A percentile compares a stretch with the other conserved stretches of the same genome.
Evolutionary conservation across 1,140 invertebrate species (phyloP).

Genomic region (Cheumatopsyche charites): DNA sequence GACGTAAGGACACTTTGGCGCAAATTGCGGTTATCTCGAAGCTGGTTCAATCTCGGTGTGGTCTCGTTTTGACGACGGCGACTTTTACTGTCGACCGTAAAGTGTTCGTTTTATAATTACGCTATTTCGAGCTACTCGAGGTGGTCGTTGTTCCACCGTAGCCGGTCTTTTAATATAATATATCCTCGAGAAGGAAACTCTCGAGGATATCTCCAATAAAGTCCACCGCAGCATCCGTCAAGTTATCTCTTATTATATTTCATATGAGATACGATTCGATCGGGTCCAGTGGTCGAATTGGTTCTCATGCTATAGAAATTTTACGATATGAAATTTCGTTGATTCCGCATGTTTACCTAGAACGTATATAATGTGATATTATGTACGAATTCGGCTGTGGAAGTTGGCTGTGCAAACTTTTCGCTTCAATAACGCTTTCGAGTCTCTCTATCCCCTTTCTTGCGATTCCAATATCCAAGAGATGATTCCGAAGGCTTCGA

Average conservation of each 20-base stretch:
- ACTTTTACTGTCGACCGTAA: constrained; percentile 4
- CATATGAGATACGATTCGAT: no score
- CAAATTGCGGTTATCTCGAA: constrained; percentile 10
- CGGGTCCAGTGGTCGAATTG: no score
- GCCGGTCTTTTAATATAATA: background rate
- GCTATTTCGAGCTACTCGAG: background rate
- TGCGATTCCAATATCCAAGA: constrained; percentile 19
- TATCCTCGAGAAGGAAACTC: background rate
- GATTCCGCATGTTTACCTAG: no score
- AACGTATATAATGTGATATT: no score
- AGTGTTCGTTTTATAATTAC: constrained; percentile 14
- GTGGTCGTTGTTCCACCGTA: background rate
- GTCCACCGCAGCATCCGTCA: no score
- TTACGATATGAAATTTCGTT: no score
- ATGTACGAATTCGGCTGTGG: no score
- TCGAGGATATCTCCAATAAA: background rate
- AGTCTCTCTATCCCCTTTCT: constrained; percentile 12
- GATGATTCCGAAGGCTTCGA: constrained; percentile 12
- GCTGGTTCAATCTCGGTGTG: constrained; percentile 8
- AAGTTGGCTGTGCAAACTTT: constrained; percentile 11
- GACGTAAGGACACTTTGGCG: background rate
- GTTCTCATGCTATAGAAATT: no score
- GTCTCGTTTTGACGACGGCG: background rate
- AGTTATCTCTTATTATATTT: no score
- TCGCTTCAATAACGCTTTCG: constrained; percentile 17